These are phyloP conservation scores for Champsocephalus esox DNA, from an alignment of 2,797 vertebrate species.

Conservation along the genomic window DNA sequence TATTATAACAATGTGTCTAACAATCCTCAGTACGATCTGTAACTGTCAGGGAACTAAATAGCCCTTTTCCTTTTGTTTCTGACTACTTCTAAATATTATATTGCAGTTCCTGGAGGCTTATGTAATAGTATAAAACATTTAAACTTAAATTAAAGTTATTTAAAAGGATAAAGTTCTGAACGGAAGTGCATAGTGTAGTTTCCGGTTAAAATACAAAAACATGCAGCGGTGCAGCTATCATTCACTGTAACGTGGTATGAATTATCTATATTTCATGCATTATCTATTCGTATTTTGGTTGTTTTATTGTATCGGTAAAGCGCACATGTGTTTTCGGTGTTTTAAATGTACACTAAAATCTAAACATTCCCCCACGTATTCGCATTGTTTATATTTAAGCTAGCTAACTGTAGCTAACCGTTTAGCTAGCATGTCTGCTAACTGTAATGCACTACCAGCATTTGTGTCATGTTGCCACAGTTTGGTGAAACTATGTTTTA, in stretches of 20 bases:
- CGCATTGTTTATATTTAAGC: background rate
- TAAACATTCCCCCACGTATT: accelerated
- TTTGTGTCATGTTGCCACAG: background rate
- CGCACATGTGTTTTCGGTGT: accelerated
- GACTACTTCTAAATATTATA: too few species aligned
- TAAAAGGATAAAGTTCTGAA: background rate
- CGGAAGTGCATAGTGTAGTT: constrained; percentile 26
- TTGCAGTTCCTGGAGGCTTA: too few species aligned
- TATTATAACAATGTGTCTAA: too few species aligned
- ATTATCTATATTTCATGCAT: background rate
- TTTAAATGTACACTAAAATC: background rate
- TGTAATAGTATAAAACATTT: too few species aligned
- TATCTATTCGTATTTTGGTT: background rate
- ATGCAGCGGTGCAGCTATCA: constrained; percentile 66
- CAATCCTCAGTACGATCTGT: too few species aligned
- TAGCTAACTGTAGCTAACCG: constrained; percentile 53
- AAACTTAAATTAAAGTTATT: too few species aligned
- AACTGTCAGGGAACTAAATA: too few species aligned
- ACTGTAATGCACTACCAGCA: background rate
- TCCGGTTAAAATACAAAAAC: constrained; percentile 76
- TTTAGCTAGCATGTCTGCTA: constrained; percentile 38
- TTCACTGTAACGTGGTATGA: constrained; percentile 71
- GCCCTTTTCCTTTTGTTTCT: too few species aligned
- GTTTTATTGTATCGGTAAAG: accelerated
- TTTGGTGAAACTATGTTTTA: accelerated